These are phyloP conservation scores for Lutjanus erythropterus DNA, from an alignment of 2,113 vertebrate species.

Conservation along the genomic window DNA sequence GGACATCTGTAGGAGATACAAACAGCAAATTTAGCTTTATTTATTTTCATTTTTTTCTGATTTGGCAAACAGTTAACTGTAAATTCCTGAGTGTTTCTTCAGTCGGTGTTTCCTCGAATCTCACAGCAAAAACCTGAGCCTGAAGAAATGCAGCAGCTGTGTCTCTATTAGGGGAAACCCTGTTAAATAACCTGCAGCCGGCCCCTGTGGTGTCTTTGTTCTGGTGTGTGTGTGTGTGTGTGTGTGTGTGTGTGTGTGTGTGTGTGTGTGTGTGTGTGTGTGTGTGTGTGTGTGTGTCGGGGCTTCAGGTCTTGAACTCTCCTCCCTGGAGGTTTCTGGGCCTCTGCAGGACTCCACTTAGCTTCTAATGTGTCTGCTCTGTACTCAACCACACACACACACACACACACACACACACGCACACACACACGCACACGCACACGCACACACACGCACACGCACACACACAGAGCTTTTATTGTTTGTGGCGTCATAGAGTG, in stretches of 20 bases:
- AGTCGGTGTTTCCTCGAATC: neutral
- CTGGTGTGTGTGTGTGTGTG: slow-evolving; percentile 10
- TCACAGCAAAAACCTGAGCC: neutral
- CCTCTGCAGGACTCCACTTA: slow-evolving; percentile 36
- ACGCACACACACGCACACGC: neutral
- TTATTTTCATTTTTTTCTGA: neutral
- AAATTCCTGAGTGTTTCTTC: neutral
- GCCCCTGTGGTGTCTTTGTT: slow-evolving; percentile 15
- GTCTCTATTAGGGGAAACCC: slow-evolving; percentile 23
- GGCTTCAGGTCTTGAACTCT: slow-evolving; percentile 14
- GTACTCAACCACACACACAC: no score
- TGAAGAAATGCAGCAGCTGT: slow-evolving; percentile 26
- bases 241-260: slow-evolving; percentile 4
- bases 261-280: neutral
- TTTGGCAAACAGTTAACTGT: neutral
- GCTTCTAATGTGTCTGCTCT: no score
- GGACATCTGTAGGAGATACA: neutral
- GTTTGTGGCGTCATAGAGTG: neutral
- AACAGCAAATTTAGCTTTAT: neutral
- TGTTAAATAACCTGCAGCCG: slow-evolving; percentile 19
- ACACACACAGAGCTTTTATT: neutral
- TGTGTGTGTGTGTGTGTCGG: no score
- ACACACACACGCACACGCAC: neutral
- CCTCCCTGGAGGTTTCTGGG: slow-evolving; percentile 19
- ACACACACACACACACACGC: neutral